Evolutionary conservation across 2,113 vertebrate species (phyloP).

Genomic region (Ondatra zibethicus): DNA sequence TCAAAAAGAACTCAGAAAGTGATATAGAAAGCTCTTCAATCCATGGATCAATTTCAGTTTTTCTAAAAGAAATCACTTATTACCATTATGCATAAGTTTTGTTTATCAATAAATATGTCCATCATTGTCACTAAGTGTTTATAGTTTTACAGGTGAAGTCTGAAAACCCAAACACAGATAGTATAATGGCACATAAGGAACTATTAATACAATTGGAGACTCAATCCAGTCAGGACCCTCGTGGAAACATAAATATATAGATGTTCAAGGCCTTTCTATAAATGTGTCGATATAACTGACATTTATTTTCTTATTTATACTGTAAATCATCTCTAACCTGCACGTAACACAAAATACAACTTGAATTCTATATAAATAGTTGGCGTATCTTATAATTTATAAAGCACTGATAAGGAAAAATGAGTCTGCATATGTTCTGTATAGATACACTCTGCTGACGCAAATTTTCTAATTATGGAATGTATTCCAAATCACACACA

Average conservation of each 20-base stretch:
- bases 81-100: neutral
- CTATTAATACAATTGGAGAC: no score
- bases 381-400: neutral
- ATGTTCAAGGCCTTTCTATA: neutral
- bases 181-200: neutral
- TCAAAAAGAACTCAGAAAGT: neutral
- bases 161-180: neutral
- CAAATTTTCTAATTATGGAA: neutral
- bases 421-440: neutral
- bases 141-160: neutral
- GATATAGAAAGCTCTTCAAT: neutral
- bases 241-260: neutral
- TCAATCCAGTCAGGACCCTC: accelerated
- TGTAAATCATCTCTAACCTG: neutral
- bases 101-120: neutral
- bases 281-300: neutral
- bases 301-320: neutral
- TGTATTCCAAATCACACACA: neutral
- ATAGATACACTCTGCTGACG: neutral
- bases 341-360: neutral
- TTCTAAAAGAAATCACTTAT: neutral
- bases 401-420: neutral
- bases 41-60: neutral
- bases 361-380: neutral
- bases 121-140: neutral